phyloP scores from a whole-genome alignment of 2,797 vertebrate species.

The Gorsachius magnificus region DNA sequence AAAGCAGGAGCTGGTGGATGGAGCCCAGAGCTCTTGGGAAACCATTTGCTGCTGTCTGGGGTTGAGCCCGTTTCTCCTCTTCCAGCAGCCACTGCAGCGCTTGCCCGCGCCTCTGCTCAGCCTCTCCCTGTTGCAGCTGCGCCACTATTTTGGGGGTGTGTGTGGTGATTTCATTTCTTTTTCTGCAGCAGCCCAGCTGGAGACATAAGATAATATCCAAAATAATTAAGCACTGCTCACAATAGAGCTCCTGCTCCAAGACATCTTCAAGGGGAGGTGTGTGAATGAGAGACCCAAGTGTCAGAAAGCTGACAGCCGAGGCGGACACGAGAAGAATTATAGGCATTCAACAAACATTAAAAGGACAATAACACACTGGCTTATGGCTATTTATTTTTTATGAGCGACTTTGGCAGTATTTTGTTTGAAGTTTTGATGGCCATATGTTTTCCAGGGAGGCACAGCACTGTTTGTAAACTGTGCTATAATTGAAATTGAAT shows the following conservation, averaged over 20 bases:
- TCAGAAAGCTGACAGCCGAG: slow-evolving; percentile 31
- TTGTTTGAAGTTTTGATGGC: slow-evolving; percentile 72
- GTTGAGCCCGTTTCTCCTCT: background rate
- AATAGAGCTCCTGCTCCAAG: background rate
- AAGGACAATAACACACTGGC: slow-evolving; percentile 68
- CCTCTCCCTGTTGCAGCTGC: background rate
- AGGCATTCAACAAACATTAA: slow-evolving; percentile 58
- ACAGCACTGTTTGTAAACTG: slow-evolving; percentile 62
- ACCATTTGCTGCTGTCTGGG: background rate
- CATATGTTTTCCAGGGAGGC: slow-evolving; percentile 70
- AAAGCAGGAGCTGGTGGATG: background rate
- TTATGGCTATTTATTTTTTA: slow-evolving; percentile 70
- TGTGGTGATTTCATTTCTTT: background rate
- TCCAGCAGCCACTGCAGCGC: background rate
- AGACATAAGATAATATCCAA: background rate
- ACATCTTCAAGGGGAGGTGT: background rate
- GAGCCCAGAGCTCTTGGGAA: background rate
- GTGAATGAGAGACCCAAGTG: background rate
- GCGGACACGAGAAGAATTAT: slow-evolving; percentile 36
- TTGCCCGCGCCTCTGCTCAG: accelerated
- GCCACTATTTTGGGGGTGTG: accelerated
- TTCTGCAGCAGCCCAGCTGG: slow-evolving; percentile 18
- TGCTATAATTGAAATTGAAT: slow-evolving; percentile 73
- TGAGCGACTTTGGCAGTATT: slow-evolving; percentile 60
- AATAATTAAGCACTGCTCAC: background rate